These are phyloP conservation scores for Epinephelus malabaricus DNA, from an alignment of 2,797 vertebrate species.

Conservation along the genomic window DNA sequence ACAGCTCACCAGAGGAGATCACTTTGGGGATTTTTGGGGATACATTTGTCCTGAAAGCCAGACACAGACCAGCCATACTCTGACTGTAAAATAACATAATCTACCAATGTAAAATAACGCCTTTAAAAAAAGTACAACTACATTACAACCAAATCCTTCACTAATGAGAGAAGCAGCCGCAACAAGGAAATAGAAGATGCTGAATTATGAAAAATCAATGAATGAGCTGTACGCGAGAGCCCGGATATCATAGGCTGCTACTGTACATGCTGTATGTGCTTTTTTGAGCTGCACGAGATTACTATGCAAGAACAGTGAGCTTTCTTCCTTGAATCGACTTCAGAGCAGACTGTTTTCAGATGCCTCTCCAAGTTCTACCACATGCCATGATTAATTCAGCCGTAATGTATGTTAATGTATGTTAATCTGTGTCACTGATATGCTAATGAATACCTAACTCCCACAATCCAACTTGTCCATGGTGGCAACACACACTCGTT, in stretches of 20 bases:
- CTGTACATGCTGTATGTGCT: conserved; percentile 48
- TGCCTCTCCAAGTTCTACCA: conserved; percentile 79
- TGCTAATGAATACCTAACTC: conserved; percentile 86
- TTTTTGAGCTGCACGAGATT: conserved; percentile 58
- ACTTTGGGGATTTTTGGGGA: background rate
- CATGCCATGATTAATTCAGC: conserved; percentile 81
- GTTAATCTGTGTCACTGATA: conserved; percentile 89
- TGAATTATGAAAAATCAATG: conserved; percentile 58
- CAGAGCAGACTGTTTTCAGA: conserved; percentile 80
- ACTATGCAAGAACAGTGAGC: conserved; percentile 61
- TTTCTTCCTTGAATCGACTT: conserved; percentile 74
- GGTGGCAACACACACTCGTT: conserved; percentile 63
- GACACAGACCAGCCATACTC: background rate
- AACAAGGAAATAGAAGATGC: conserved; percentile 37
- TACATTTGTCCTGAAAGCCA: background rate
- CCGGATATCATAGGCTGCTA: conserved; percentile 54
- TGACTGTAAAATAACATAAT: conserved; percentile 5
- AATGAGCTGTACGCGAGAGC: conserved; percentile 34
- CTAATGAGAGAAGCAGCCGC: conserved; percentile 47
- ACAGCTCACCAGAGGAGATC: background rate
- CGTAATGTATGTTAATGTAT: conserved; percentile 88
- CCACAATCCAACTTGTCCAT: conserved; percentile 78
- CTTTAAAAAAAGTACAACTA: conserved; percentile 6
- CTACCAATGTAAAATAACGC: conserved; percentile 25
- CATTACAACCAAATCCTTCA: conserved; percentile 43